Conservation (phyloP, 2,113 vertebrate genomes). For the Danionella cerebrum region DNA sequence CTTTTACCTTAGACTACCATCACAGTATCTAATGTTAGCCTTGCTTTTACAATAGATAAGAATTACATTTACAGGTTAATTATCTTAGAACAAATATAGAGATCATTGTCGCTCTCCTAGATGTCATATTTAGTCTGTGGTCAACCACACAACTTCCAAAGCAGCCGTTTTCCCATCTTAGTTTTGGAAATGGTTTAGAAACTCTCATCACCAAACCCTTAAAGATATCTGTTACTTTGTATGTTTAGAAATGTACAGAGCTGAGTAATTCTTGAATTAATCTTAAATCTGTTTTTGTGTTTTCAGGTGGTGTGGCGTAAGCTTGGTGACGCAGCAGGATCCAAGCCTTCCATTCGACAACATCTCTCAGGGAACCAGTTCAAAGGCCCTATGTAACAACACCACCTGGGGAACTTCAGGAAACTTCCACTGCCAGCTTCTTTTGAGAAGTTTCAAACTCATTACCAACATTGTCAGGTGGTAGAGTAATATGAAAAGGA, state of each 20-base stretch:
- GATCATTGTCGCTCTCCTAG: too few relatives aligned
- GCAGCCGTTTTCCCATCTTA: too few relatives aligned
- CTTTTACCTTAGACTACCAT: too few relatives aligned
- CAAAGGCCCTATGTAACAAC: constrained; percentile 88
- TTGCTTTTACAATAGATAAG: too few relatives aligned
- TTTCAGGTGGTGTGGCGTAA: constrained; percentile 96
- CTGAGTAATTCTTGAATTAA: not conserved
- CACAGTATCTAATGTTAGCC: too few relatives aligned
- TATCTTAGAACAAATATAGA: too few relatives aligned
- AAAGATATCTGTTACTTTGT: not conserved
- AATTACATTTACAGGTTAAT: too few relatives aligned
- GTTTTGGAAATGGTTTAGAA: too few relatives aligned
- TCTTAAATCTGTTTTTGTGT: constrained; percentile 15
- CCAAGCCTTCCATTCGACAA: constrained; percentile 92
- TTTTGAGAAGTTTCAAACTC: not conserved
- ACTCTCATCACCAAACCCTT: too few relatives aligned
- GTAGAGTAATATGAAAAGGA: not conserved
- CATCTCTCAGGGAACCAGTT: constrained; percentile 98
- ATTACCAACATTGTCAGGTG: not conserved
- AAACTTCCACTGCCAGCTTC: constrained; percentile 7
- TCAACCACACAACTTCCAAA: too few relatives aligned
- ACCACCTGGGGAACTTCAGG: constrained; percentile 1
- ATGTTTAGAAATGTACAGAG: not conserved
- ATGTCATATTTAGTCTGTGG: too few relatives aligned
- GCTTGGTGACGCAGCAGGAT: constrained; percentile 87